These are phyloP conservation scores for Myotis vivesi DNA, from an alignment of 2,797 vertebrate species.

Conservation along the genomic window DNA sequence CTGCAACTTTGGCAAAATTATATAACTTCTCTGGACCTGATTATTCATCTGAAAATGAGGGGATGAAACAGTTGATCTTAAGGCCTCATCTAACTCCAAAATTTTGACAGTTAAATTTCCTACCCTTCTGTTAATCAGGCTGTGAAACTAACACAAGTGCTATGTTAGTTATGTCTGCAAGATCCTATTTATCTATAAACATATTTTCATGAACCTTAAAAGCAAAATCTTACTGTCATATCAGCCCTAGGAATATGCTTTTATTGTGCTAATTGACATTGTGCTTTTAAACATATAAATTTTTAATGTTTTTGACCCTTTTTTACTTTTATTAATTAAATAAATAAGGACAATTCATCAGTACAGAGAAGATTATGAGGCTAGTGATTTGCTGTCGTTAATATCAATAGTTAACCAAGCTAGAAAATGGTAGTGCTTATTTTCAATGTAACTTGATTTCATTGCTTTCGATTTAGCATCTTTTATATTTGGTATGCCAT, in stretches of 20 bases:
- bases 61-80: neutral
- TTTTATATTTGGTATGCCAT: constrained; percentile 36
- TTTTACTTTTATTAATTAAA: neutral
- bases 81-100: constrained; percentile 8
- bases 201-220: constrained; percentile 42
- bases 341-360: neutral
- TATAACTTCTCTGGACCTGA: constrained; percentile 10
- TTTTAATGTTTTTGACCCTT: constrained; percentile 2
- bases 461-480: constrained; percentile 3
- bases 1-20: constrained; percentile 19
- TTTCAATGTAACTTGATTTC: constrained; percentile 6
- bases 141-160: neutral
- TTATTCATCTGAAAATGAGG: constrained; percentile 49
- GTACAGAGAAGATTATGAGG: neutral
- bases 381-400: neutral
- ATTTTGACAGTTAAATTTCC: constrained; percentile 47
- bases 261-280: neutral
- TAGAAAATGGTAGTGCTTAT: neutral
- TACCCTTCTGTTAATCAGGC: constrained; percentile 22
- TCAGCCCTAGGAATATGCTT: neutral
- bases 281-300: neutral
- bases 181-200: constrained; percentile 39
- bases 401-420: neutral
- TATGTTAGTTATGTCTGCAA: constrained; percentile 30
- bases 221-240: constrained; percentile 15